Evolutionary conservation across 2,113 vertebrate species (phyloP).

Genomic region (Pao palembangensis): DNA sequence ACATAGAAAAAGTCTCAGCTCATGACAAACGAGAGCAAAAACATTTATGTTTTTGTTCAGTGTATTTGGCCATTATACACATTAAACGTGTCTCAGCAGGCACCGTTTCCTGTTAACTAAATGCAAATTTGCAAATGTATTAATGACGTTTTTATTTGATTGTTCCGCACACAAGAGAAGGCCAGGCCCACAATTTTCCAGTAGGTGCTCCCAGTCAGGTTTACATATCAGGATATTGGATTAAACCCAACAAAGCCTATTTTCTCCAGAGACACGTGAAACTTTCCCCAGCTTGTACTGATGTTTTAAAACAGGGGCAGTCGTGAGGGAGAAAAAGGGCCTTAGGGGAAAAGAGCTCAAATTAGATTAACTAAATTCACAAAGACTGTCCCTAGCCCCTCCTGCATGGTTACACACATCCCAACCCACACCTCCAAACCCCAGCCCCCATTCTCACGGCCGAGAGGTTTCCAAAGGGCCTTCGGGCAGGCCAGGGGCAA

Average conservation of each 20-base stretch:
- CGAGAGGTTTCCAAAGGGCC: constrained; percentile 70
- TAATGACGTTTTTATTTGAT: too few relatives aligned
- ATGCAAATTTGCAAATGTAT: too few relatives aligned
- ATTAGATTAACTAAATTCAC: constrained; percentile 77
- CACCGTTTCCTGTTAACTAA: too few relatives aligned
- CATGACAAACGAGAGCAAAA: too few relatives aligned
- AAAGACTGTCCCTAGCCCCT: constrained; percentile 69
- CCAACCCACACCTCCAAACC: constrained; percentile 63
- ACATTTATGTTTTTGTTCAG: too few relatives aligned
- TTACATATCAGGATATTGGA: constrained; percentile 57
- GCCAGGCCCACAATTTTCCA: constrained; percentile 11
- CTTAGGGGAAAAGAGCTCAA: constrained; percentile 67
- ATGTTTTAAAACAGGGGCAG: constrained; percentile 54
- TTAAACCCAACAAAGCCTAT: constrained; percentile 67
- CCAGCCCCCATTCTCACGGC: constrained; percentile 66
- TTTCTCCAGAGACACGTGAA: constrained; percentile 58
- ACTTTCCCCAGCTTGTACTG: constrained; percentile 46
- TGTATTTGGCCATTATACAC: too few relatives aligned
- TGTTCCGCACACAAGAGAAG: too few relatives aligned
- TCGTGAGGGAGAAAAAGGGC: constrained; percentile 38
- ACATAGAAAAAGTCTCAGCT: too few relatives aligned
- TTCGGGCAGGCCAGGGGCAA: constrained; percentile 59
- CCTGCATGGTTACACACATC: constrained; percentile 63
- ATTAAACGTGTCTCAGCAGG: too few relatives aligned
- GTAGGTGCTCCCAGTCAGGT: constrained; percentile 20